phyloP scores from a whole-genome alignment of 2,888 invertebrate genomes.

The Synanthedon myopaeformis region DNA sequence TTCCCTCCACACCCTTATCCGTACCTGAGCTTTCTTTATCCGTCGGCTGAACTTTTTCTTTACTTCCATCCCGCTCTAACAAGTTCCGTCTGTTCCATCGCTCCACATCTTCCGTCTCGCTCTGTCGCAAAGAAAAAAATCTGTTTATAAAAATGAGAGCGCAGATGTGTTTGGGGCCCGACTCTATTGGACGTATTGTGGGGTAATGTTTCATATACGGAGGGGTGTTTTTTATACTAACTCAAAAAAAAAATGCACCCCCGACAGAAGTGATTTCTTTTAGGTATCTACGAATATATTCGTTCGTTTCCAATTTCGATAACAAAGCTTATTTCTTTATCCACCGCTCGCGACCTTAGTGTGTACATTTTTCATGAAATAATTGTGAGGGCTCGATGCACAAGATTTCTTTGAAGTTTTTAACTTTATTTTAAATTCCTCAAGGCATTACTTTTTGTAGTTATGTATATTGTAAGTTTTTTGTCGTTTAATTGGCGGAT shows the following conservation, averaged over 20 bases:
- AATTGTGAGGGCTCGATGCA: constrained; percentile 45
- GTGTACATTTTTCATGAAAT: constrained; percentile 40
- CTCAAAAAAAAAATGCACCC: constrained; percentile 58
- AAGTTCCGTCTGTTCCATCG: constrained; percentile 8
- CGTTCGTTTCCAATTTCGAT: constrained; percentile 65
- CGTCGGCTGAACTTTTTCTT: constrained; percentile 59
- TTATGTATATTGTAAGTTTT: too few species aligned
- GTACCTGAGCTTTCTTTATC: constrained; percentile 70
- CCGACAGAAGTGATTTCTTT: constrained; percentile 43
- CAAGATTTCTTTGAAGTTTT: constrained; percentile 22
- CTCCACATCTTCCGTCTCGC: constrained; percentile 27
- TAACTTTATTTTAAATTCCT: too few species aligned
- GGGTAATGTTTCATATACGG: constrained; percentile 64
- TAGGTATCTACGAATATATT: constrained; percentile 54
- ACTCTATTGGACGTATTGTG: constrained; percentile 54
- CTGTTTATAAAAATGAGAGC: constrained; percentile 62
- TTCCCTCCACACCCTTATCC: constrained; percentile 67
- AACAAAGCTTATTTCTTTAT: constrained; percentile 58
- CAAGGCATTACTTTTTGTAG: too few species aligned
- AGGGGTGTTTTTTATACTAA: constrained; percentile 59
- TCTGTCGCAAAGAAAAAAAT: constrained; percentile 59
- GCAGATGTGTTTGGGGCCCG: constrained; percentile 48
- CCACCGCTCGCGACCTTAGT: constrained; percentile 26
- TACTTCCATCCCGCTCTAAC: constrained; percentile 43
- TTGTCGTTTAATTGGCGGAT: too few species aligned